Base-by-base conservation (phyloP, 2,113 vertebrate species). In the Tenrec ecaudatus region DNA sequence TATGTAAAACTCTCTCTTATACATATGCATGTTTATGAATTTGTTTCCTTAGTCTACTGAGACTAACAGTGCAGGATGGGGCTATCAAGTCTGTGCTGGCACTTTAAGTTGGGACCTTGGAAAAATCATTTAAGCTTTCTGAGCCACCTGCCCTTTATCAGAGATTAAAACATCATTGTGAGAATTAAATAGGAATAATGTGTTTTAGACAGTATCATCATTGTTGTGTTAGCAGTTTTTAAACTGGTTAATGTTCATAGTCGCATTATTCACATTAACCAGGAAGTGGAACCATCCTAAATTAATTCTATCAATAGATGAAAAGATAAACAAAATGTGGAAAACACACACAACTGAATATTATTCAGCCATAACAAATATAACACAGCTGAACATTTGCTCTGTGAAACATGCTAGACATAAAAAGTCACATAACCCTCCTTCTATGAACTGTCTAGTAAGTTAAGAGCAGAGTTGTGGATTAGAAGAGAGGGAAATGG, bases 121-220 rank as follows among this genome's bases (percentile, higher is more conserved):
- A 31, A 79, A 89, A 92, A 57, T 58, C 36, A 60, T 57, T 84
- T 92, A 75, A 86, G 29, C 20, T 86, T 93, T 83, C 60, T 73
- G 27, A 92, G 66, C 20, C 27, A 84, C 38, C 36, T 89, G 40
- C 92, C 81, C 33, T 69, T 81, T 29, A 38, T 62, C 4, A 64
- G 38, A 90, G 20, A 93, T 77, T 57, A 94, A 96, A 53, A 53
- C 12, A 53, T 53, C 47, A 53, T 14, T 53, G 47, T 53, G 47
- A 53, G 47, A 53, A 94, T 88, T 19, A 92, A 85, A 76, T 43
- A 20, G 36, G 53, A 93, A 93, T 66, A 71, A 36, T 36, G 7
- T 29, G 36, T 71, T 82, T 95, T 53, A 53, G 47, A 53, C 47
- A 53, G 47, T 53, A 14, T 53, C 47, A 53, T 53, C 47, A 53